Conservation (phyloP, 2,797 vertebrate species). For the Aldrovandia affinis region DNA sequence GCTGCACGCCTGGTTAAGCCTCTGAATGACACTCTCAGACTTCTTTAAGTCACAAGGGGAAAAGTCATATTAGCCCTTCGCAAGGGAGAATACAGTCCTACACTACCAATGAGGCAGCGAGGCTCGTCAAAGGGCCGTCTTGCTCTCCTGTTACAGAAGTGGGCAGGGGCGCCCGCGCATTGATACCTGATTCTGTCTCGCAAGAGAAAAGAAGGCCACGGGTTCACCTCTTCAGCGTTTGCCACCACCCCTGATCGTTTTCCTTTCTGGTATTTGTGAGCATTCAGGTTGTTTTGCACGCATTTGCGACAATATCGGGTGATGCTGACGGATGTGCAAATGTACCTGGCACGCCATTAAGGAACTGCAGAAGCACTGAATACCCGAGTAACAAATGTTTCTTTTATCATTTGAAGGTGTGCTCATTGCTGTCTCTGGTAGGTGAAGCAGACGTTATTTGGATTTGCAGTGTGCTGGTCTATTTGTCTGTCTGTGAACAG, state of each 20-base stretch:
- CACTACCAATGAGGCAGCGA: not conserved
- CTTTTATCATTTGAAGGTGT: too few species aligned
- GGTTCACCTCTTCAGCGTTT: not conserved
- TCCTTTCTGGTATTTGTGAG: not conserved
- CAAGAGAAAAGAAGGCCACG: too few species aligned
- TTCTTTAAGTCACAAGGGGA: constrained; percentile 28
- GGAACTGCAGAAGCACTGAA: not conserved
- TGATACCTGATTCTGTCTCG: not conserved
- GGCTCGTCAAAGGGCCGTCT: not conserved
- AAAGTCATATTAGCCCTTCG: constrained; percentile 36
- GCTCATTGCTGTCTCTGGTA: not conserved
- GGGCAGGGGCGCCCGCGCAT: not conserved
- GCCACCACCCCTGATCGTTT: not conserved
- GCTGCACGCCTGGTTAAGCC: constrained; percentile 40
- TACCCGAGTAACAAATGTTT: not conserved
- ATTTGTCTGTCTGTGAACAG: not conserved
- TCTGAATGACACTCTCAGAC: constrained; percentile 42
- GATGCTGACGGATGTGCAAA: not conserved
- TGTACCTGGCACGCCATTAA: not conserved
- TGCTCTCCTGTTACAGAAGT: not conserved
- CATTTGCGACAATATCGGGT: not conserved
- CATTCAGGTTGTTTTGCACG: not conserved
- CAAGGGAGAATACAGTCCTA: constrained; percentile 24
- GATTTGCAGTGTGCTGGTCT: not conserved
- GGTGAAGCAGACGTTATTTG: not conserved